Base-by-base conservation (phyloP, 2,113 vertebrate genomes). In the Clinocottus analis region DNA sequence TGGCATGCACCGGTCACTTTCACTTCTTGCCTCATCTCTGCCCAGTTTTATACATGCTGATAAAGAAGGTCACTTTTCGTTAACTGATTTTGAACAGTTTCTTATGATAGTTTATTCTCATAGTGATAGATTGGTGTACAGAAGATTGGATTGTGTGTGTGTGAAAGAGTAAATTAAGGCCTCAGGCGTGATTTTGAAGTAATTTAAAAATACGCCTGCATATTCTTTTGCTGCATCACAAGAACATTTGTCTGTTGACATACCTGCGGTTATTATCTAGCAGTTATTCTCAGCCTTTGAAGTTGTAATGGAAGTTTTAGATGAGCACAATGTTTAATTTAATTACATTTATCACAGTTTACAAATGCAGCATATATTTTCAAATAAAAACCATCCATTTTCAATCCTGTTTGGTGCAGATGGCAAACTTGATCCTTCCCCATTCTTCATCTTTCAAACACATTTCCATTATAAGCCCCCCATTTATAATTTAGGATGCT, bases 401-500 rank as follows among this genome's bases (percentile, higher is more conserved):
- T 59, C 29, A 59, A 10, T 37, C 60, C 29, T 75, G 25, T 75
- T 27, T 23, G 58, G 25, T 61, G 64, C 39, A 75, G 61, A 75
- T 66, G 63, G 79, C 72, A 66, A 43, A 74, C 21, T 56, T 23
- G 56, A 59, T 75, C 55, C 29, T 47, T 68, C 5, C 45, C 35
- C 31, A 74, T 79, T 66, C 72, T 87, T 85, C 41, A 83, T 79
- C 75, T 84, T 88, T 65, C 33, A 59, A 64, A 83, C 75, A 63
- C 14, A 61, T 81, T 80, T 82, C 72, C 59, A 75, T 84, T 84
- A 71, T 82, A n/a, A 58, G 29, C n/a, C 17, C n/a, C 43, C 19
- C 53, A 89, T 90, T 65, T 43, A 82, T 85, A 41, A 90, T 90
- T 89, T 60, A 84, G 56, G 5, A n/a, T 7, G 14, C 16, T 43